Evolutionary conservation across 1,140 invertebrate species (phyloP).

Genomic region (Varroa destructor): DNA sequence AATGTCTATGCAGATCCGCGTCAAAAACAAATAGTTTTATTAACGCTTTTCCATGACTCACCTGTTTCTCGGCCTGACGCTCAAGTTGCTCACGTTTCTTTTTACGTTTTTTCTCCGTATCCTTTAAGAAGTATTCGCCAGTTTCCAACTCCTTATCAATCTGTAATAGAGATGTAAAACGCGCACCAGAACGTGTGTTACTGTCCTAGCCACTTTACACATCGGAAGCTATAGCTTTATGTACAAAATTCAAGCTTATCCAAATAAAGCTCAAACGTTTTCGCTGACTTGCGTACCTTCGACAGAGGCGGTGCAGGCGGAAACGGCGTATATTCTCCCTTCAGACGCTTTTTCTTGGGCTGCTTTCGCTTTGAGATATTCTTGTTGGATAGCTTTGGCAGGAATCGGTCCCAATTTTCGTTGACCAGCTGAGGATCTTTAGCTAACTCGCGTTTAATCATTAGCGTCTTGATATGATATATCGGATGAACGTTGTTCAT

Average conservation of each 20-base stretch:
- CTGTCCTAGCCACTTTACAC: too few relatives aligned
- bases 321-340: conserved; percentile 90
- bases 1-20: background rate
- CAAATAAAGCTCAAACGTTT: background rate
- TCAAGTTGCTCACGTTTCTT: background rate
- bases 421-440: conserved; percentile 79
- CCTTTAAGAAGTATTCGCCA: conserved; percentile 89
- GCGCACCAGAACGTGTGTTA: too few relatives aligned
- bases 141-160: conserved; percentile 82
- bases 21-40: background rate
- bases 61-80: background rate
- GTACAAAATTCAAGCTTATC: background rate
- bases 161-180: too few relatives aligned
- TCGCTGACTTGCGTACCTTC: conserved; percentile 46
- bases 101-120: conserved; percentile 53
- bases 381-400: conserved; percentile 89
- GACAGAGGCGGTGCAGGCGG: conserved; percentile 81
- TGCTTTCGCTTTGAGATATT: conserved; percentile 72
- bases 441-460: conserved; percentile 90
- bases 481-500: conserved; percentile 99
- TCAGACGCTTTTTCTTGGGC: conserved; percentile 58
- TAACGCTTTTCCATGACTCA: background rate
- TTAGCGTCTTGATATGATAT: conserved; percentile 92
- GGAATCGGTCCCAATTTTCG: conserved; percentile 92
- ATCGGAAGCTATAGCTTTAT: background rate